These are phyloP conservation scores for Hystrix brachyura DNA, from an alignment of 2,113 vertebrate species.

Conservation along the genomic window DNA sequence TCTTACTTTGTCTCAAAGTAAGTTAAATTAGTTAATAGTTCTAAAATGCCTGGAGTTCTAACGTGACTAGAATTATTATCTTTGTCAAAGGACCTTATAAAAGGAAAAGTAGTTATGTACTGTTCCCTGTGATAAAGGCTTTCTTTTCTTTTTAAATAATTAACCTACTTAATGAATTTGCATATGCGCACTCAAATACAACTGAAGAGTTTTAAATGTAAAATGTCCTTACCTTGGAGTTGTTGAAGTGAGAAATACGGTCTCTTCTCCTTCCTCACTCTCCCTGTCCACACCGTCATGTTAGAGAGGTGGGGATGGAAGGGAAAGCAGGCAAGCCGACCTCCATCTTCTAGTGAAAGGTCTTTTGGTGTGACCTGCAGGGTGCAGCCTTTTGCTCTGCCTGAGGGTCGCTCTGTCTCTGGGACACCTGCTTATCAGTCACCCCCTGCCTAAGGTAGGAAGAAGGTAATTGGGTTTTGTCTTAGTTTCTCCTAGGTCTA, in stretches of 20 bases:
- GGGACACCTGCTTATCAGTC: background rate
- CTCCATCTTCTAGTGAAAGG: background rate
- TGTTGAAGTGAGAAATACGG: background rate
- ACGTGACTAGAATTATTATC: background rate
- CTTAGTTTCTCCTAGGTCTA: background rate
- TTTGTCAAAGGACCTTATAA: conserved; percentile 2
- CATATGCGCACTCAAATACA: background rate
- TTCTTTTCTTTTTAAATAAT: conserved; percentile 31
- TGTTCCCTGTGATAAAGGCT: conserved; percentile 12
- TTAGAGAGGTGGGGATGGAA: background rate
- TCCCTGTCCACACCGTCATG: background rate
- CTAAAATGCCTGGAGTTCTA: background rate
- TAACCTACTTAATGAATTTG: conserved; percentile 9
- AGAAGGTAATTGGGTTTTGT: conserved; percentile 32
- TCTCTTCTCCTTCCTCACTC: background rate
- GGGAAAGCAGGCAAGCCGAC: background rate
- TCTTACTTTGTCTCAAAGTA: background rate
- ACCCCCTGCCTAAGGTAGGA: background rate
- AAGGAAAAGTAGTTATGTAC: background rate
- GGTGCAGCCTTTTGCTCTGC: background rate
- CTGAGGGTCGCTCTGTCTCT: background rate
- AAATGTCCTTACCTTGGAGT: background rate
- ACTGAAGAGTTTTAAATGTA: conserved; percentile 47
- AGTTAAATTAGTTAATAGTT: background rate
- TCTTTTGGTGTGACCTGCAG: background rate